Conservation (phyloP, 2,888 invertebrate species). For the Tetragonisca angustula region DNA sequence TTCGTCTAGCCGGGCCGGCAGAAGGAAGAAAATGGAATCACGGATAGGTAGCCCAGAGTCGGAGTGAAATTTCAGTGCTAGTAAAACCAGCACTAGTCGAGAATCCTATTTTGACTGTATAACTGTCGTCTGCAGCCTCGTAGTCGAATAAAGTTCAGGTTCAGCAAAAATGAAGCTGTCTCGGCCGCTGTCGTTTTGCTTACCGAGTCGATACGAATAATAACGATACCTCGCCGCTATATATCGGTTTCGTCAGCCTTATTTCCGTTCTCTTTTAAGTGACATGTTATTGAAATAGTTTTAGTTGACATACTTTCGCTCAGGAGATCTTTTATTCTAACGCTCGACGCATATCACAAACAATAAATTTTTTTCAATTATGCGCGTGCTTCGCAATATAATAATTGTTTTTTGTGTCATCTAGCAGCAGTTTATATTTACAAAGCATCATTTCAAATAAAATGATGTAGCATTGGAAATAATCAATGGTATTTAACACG, state of each 20-base stretch:
- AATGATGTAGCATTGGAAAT: too few relatives aligned
- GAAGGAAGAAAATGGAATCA: constrained; percentile 59
- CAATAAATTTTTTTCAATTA: too few relatives aligned
- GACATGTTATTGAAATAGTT: too few relatives aligned
- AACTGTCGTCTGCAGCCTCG: constrained; percentile 52
- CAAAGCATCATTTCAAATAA: too few relatives aligned
- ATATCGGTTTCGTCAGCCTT: background rate
- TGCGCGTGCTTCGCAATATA: too few relatives aligned
- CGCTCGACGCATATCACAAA: too few relatives aligned
- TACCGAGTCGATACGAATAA: constrained; percentile 25
- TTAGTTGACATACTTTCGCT: too few relatives aligned
- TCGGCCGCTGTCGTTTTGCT: constrained; percentile 24
- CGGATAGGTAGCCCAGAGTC: constrained; percentile 17
- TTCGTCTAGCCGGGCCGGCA: constrained; percentile 24
- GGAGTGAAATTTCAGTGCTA: constrained; percentile 33
- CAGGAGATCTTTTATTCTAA: too few relatives aligned
- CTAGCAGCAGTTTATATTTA: too few relatives aligned
- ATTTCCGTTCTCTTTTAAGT: constrained; percentile 5
- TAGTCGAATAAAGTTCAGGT: constrained; percentile 37
- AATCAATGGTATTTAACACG: too few relatives aligned
- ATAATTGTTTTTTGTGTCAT: too few relatives aligned
- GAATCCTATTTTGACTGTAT: constrained; percentile 46
- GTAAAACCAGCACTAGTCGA: constrained; percentile 32
- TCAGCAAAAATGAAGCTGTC: constrained; percentile 27
- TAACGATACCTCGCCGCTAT: background rate